Percentiles rank a stretch among this genome's conserved stretches.
Conservation (phyloP, 2,113 vertebrate genomes). For the Neolamprologus hecqui region DNA sequence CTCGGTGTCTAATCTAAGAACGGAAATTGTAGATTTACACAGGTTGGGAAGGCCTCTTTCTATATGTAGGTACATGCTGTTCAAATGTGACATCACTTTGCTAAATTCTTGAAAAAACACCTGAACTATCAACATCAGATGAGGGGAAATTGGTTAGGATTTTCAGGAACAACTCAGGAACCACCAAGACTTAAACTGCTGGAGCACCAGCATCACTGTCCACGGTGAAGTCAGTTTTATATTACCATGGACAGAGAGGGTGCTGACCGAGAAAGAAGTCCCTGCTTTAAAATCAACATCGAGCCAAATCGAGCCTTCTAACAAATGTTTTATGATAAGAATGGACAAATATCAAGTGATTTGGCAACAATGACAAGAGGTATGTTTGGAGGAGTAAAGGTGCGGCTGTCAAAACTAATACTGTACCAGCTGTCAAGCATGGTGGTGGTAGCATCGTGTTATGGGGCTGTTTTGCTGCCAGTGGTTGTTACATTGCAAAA, state of each 20-base stretch:
- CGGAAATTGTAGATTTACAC: accelerated
- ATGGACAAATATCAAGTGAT: background rate
- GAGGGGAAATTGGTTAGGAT: background rate
- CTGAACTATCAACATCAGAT: background rate
- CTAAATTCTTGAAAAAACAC: background rate
- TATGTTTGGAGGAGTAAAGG: background rate
- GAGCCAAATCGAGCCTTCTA: background rate
- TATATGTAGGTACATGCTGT: background rate
- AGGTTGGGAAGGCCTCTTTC: background rate
- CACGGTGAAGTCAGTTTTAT: background rate
- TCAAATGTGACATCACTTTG: background rate
- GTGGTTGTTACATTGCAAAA: background rate
- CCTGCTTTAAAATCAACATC: background rate
- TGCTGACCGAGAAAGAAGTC: accelerated
- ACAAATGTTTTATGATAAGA: background rate
- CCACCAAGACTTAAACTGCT: background rate
- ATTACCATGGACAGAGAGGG: background rate
- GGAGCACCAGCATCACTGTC: background rate
- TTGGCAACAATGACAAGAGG: background rate
- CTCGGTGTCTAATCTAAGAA: background rate
- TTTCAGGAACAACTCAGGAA: background rate
- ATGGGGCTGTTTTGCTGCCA: accelerated
- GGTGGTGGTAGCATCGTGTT: background rate
- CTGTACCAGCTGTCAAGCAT: background rate
- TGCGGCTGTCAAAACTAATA: background rate